Evolutionary conservation across 1,140 invertebrate genomes (phyloP).

Genomic region (Drosophila grimshawi): DNA sequence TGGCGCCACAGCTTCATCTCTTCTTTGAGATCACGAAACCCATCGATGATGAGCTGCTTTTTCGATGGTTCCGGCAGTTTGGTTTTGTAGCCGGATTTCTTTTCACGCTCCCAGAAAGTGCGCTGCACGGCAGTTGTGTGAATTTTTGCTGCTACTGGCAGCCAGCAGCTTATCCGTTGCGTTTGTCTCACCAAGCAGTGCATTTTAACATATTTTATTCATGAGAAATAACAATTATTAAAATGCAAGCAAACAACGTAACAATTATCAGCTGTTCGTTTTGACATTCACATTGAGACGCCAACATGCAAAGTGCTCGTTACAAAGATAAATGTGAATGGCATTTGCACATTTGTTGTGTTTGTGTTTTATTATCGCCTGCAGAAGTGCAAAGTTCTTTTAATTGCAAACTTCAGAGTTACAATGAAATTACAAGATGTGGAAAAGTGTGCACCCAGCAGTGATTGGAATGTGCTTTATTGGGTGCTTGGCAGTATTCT

Average conservation of each 20-base stretch:
- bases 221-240: conserved; percentile 26
- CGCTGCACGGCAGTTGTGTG: conserved; percentile 68
- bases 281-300: conserved; percentile 21
- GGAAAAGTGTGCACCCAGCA: conserved; percentile 59
- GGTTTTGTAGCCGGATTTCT: conserved; percentile 88
- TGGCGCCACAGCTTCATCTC: conserved; percentile 89
- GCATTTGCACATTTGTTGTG: conserved; percentile 23
- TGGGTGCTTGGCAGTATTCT: conserved; percentile 74
- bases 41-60: conserved; percentile 86
- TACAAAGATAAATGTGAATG: conserved; percentile 18
- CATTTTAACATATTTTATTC: conserved; percentile 49
- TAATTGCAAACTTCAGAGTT: conserved; percentile 1
- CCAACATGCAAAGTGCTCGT: not conserved
- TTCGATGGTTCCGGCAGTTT: conserved; percentile 84
- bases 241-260: conserved; percentile 52
- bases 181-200: conserved; percentile 53
- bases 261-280: conserved; percentile 62
- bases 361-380: conserved; percentile 34
- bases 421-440: conserved; percentile 63
- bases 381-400: conserved; percentile 62
- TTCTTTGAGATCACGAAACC: conserved; percentile 87
- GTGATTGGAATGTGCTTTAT: conserved; percentile 70
- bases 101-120: conserved; percentile 87
- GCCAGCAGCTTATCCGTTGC: conserved; percentile 40
- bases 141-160: conserved; percentile 44